phyloP scores from a whole-genome alignment of 2,797 vertebrate species.

The Salmo trutta region DNA sequence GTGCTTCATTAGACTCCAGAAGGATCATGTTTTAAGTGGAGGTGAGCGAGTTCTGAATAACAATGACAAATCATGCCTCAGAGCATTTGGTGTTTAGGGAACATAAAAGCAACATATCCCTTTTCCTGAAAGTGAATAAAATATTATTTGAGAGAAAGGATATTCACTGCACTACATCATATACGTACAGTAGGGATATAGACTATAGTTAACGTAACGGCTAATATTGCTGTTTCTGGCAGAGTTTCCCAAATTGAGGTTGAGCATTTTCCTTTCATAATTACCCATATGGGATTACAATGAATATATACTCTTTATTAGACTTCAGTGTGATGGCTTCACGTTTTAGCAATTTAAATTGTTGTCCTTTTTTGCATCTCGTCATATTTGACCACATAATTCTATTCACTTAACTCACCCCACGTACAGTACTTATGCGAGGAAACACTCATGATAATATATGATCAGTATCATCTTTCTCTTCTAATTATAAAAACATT shows the following conservation, averaged over 20 bases:
- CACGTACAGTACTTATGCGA: too few relatives aligned
- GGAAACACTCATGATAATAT: too few relatives aligned
- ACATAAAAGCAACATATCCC: constrained; percentile 62
- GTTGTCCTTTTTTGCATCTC: constrained; percentile 26
- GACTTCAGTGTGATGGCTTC: constrained; percentile 67
- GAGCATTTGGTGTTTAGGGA: constrained; percentile 73
- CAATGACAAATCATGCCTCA: constrained; percentile 79
- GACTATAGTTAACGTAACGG: constrained; percentile 25
- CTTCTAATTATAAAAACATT: too few relatives aligned
- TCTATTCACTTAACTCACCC: too few relatives aligned
- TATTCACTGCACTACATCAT: constrained; percentile 42
- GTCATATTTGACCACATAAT: too few relatives aligned
- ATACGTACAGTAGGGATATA: neutral
- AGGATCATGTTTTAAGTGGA: constrained; percentile 85
- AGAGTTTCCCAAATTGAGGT: constrained; percentile 64
- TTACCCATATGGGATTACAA: constrained; percentile 73
- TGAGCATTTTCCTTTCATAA: constrained; percentile 72
- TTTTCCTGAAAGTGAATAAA: constrained; percentile 66
- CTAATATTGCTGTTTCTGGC: constrained; percentile 50
- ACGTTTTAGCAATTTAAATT: constrained; percentile 48
- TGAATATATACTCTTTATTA: constrained; percentile 70
- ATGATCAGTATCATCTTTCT: too few relatives aligned
- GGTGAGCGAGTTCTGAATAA: constrained; percentile 81
- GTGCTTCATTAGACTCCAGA: constrained; percentile 87
- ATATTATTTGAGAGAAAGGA: constrained; percentile 56